These are phyloP conservation scores for Phoxinus phoxinus DNA, from an alignment of 2,113 vertebrate genomes.

Conservation along the genomic window DNA sequence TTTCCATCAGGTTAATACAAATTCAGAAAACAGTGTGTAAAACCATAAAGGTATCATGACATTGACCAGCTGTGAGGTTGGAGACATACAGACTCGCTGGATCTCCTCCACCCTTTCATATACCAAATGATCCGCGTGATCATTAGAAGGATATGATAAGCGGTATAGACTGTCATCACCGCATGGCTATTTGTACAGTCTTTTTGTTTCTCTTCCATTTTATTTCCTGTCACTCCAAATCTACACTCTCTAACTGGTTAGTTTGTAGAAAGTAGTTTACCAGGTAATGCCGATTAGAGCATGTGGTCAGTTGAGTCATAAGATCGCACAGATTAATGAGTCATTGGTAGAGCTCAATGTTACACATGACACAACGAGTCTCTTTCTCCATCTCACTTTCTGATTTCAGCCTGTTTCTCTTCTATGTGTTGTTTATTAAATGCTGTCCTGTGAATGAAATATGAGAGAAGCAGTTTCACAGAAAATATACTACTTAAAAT, in stretches of 20 bases:
- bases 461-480: slow-evolving; percentile 68
- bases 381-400: slow-evolving; percentile 2
- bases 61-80: slow-evolving; percentile 68
- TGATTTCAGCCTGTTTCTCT: slow-evolving; percentile 49
- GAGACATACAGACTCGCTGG: slow-evolving; percentile 64
- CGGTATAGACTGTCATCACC: slow-evolving; percentile 63
- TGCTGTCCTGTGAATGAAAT: slow-evolving; percentile 59
- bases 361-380: slow-evolving; percentile 57
- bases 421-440: slow-evolving; percentile 52
- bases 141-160: slow-evolving; percentile 70
- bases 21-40: slow-evolving; percentile 42
- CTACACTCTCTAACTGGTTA: slow-evolving; percentile 55
- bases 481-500: slow-evolving; percentile 46
- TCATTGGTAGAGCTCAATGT: slow-evolving; percentile 14
- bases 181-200: slow-evolving; percentile 71
- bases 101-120: slow-evolving; percentile 66
- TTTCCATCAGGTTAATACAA: background rate
- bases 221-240: slow-evolving; percentile 62
- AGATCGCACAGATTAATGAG: background rate
- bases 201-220: slow-evolving; percentile 66
- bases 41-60: slow-evolving; percentile 62
- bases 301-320: slow-evolving; percentile 37
- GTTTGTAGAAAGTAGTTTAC: slow-evolving; percentile 17
- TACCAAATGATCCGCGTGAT: slow-evolving; percentile 74
- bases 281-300: background rate